Percentiles rank a stretch among this genome's conserved stretches.
These are phyloP conservation scores for Heliconius himera DNA, from an alignment of 1,140 invertebrate genomes.

Conservation along the genomic window DNA sequence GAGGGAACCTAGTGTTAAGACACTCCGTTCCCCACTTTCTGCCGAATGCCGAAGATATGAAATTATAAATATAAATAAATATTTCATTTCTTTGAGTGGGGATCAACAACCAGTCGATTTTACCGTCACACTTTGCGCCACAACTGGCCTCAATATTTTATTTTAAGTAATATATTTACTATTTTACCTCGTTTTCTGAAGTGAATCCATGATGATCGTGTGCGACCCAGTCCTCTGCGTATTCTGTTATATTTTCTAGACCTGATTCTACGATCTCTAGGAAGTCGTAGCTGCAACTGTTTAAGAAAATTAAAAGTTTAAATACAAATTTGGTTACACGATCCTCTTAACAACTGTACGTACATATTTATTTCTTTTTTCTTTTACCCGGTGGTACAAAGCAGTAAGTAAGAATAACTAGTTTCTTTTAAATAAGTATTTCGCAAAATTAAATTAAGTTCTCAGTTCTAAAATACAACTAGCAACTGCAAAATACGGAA, in stretches of 20 bases:
- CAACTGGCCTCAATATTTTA: no score
- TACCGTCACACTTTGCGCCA: no score
- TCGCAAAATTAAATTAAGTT: neutral
- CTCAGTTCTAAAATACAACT: neutral
- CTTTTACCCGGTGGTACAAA: no score
- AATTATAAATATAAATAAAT: no score
- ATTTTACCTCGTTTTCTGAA: constrained; percentile 64
- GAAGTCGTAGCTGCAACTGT: constrained; percentile 88
- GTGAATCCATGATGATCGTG: constrained; percentile 57
- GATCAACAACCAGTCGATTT: no score
- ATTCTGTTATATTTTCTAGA: constrained; percentile 61
- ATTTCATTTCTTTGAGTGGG: no score
- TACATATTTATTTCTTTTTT: no score
- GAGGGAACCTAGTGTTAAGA: no score
- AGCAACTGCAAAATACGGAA: neutral
- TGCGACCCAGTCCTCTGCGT: constrained; percentile 59
- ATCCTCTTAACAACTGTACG: no score
- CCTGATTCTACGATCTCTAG: constrained; percentile 83
- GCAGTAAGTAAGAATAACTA: neutral
- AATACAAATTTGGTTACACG: neutral
- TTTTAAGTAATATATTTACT: neutral
- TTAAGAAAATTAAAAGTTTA: neutral
- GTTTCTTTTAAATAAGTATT: neutral
- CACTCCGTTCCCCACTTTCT: no score
- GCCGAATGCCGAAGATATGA: no score